Conservation (phyloP, 2,113 vertebrate species). For the Synodontis membranacea region DNA sequence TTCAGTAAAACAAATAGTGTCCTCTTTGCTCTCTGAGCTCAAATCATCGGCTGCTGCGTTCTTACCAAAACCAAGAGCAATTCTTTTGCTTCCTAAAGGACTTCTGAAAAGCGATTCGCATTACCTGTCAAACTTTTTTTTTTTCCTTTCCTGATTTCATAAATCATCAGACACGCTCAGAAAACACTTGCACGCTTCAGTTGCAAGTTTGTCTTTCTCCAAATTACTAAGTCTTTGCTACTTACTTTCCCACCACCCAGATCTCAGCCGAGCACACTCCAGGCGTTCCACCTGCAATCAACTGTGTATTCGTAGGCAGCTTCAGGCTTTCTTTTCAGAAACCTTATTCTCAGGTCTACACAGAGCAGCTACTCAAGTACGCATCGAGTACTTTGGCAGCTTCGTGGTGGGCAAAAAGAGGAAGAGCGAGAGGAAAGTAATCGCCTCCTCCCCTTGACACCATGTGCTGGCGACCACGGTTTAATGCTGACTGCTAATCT, state of each 20-base stretch:
- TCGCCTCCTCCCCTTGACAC: constrained; percentile 2
- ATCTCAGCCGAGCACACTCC: background rate
- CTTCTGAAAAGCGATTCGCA: background rate
- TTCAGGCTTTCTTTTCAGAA: background rate
- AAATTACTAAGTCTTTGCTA: background rate
- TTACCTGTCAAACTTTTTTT: background rate
- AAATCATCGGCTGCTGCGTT: background rate
- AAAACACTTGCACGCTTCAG: too few relatives aligned
- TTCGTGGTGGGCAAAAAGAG: background rate
- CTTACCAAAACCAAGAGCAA: background rate
- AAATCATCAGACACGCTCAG: too few relatives aligned
- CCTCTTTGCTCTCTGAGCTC: background rate
- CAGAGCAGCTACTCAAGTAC: background rate
- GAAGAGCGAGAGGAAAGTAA: constrained; percentile 10
- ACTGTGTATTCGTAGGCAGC: background rate
- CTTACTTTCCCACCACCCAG: background rate
- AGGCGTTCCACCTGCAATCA: background rate
- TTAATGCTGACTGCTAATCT: background rate
- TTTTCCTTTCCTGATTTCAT: background rate
- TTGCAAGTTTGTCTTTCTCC: background rate
- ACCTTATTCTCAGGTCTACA: background rate
- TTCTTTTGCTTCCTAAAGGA: background rate
- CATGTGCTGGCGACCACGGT: background rate
- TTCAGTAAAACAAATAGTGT: background rate
- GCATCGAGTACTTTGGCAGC: background rate